Conservation (phyloP, 2,113 vertebrate species). For the Phalacrocorax carbo region DNA sequence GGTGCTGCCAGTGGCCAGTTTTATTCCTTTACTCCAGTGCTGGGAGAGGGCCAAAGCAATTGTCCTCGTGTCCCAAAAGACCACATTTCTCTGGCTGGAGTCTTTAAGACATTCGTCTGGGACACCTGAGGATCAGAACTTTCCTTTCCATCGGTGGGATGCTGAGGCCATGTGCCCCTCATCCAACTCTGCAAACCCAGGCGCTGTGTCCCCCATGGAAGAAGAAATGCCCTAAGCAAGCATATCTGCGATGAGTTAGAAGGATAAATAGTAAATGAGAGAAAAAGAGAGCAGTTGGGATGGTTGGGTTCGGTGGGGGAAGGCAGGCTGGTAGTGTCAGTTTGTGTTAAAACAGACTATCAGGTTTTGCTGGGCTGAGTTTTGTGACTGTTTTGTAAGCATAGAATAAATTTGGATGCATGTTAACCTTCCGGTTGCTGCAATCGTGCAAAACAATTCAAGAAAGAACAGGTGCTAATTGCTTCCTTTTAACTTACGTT, state of each 20-base stretch:
- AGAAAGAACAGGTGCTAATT: neutral
- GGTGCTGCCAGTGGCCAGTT: neutral
- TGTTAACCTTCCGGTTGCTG: neutral
- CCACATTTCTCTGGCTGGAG: neutral
- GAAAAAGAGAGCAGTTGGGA: neutral
- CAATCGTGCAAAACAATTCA: neutral
- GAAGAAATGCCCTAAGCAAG: neutral
- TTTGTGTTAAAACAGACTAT: neutral
- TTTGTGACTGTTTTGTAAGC: neutral
- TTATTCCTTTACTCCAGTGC: neutral
- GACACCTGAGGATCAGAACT: neutral
- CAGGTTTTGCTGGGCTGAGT: neutral
- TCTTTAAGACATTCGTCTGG: neutral
- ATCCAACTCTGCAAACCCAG: neutral
- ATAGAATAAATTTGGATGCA: neutral
- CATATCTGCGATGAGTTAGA: accelerated
- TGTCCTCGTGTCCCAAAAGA: neutral
- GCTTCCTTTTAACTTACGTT: neutral
- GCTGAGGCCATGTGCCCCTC: neutral
- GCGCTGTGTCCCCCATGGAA: neutral
- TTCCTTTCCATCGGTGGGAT: neutral
- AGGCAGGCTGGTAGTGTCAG: neutral
- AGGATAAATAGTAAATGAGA: neutral
- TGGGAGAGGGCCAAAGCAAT: neutral
- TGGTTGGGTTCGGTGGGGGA: neutral